Base-by-base conservation (phyloP, 2,797 vertebrate genomes). In the Setipinna tenuifilis region DNA sequence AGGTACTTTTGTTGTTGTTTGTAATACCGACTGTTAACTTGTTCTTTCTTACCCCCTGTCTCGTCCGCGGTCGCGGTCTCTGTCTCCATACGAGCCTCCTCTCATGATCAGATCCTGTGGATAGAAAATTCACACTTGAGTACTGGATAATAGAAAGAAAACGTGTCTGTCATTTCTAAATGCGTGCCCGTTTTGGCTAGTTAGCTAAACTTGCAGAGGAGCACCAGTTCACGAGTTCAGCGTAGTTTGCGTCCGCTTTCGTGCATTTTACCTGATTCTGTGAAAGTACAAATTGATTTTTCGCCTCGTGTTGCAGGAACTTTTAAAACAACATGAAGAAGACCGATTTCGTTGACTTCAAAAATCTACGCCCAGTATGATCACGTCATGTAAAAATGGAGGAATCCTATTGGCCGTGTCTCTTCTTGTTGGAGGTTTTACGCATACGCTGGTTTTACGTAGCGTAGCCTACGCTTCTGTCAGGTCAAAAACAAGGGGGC, bases 1-100 rank as follows among this genome's bases (percentile, higher is more conserved):
- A 50, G 48, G 6, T 23, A 44, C 21, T n/a, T n/a, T n/a, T n/a
- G n/a, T n/a, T n/a, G n/a, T n/a, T n/a, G n/a, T n/a, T n/a, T n/a
- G n/a, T n/a, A n/a, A n/a, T n/a, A n/a, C n/a, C n/a, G n/a, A n/a
- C n/a, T n/a, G n/a, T n/a, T n/a, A n/a, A n/a, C n/a, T n/a, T n/a
- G n/a, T n/a, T n/a, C n/a, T n/a, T n/a, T n/a, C n/a, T n/a, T n/a
- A 96, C 96, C 96, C 96, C 94, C 97, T 94, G 91, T 96, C 95
- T 54, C 95, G 92, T 82, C 97, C 98, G 82, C 97, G 97, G 35
- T 78, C 71, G 44, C 71, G 71, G 89, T 97, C 97, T 93, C 95
- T 87, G 86, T 95, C 95, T 75, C 94, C 95, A 28, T 95, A 95
- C 0, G 94, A 95, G 21, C 94, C 92, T 25, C 95, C 95, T 91